phyloP scores from a whole-genome alignment of 2,113 vertebrate species.

The Noturus placidus region DNA sequence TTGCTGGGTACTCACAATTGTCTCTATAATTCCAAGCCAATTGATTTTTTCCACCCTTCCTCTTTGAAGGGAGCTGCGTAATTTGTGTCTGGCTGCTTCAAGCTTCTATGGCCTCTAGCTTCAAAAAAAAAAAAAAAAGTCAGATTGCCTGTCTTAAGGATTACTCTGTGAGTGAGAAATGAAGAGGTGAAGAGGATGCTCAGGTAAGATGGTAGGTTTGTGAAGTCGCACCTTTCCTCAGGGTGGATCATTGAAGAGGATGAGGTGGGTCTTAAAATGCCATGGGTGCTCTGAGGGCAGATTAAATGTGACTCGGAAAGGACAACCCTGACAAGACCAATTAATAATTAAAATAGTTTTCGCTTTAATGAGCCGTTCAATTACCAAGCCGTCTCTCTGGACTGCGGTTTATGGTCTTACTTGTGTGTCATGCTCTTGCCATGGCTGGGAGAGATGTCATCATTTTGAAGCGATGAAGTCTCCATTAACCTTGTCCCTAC shows the following conservation, averaged over 20 bases:
- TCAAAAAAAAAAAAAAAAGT: constrained; percentile 55
- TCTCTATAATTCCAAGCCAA: constrained; percentile 63
- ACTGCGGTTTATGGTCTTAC: constrained; percentile 79
- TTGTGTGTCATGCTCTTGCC: constrained; percentile 70
- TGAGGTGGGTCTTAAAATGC: constrained; percentile 68
- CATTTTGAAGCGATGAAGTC: constrained; percentile 76
- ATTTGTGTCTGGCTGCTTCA: constrained; percentile 60
- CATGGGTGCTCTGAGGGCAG: constrained; percentile 68
- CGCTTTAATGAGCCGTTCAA: constrained; percentile 92
- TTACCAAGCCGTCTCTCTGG: constrained; percentile 85
- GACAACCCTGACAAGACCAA: constrained; percentile 91
- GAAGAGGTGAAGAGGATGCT: constrained; percentile 44
- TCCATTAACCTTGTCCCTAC: constrained; percentile 87
- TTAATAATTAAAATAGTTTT: constrained; percentile 88
- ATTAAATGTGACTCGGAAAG: constrained; percentile 87
- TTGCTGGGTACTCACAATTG: constrained; percentile 55
- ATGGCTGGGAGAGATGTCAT: constrained; percentile 47
- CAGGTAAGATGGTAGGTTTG: constrained; percentile 60
- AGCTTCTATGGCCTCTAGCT: constrained; percentile 65
- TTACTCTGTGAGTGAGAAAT: constrained; percentile 60
- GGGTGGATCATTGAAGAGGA: constrained; percentile 58
- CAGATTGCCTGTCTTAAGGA: constrained; percentile 67
- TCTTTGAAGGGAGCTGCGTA: constrained; percentile 60
- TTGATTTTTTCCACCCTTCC: constrained; percentile 54
- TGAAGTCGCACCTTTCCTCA: constrained; percentile 63